These are phyloP conservation scores for Pantherophis vulpinus DNA, from an alignment of 2,797 vertebrate genomes.

Conservation along the genomic window DNA sequence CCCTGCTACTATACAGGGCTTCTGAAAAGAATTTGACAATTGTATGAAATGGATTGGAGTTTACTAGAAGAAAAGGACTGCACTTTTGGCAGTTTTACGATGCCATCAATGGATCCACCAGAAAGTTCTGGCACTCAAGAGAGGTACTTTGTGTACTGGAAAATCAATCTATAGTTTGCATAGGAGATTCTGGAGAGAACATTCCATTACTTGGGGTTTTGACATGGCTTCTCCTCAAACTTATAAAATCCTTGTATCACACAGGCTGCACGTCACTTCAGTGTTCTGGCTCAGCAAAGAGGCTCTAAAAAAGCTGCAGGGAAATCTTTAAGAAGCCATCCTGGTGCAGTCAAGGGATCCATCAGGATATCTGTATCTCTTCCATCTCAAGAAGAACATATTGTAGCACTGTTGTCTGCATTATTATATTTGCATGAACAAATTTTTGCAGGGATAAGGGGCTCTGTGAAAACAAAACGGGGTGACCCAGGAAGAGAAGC, in stretches of 20 bases:
- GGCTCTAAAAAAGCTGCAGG: not conserved
- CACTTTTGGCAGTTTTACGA: conserved; percentile 43
- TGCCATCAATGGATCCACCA: conserved; percentile 48
- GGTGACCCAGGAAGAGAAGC: not conserved
- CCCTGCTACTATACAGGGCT: not conserved
- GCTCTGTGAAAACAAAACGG: not conserved
- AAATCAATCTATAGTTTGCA: conserved; percentile 56
- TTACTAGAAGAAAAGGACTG: conserved; percentile 45
- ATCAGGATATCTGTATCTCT: not conserved
- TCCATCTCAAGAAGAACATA: not conserved
- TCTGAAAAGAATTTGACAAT: not conserved
- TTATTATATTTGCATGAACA: not conserved
- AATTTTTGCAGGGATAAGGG: not conserved
- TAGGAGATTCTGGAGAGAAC: conserved; percentile 46
- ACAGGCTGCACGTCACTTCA: conserved; percentile 5
- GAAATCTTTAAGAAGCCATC: not conserved
- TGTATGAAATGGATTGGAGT: conserved; percentile 35
- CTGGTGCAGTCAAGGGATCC: not conserved
- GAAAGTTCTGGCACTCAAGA: conserved; percentile 50
- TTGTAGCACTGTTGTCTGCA: not conserved
- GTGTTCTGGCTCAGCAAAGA: not conserved
- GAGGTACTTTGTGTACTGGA: conserved; percentile 37
- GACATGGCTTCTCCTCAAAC: conserved; percentile 39
- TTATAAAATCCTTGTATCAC: conserved; percentile 21
- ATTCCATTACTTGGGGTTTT: conserved; percentile 47